Base-by-base conservation (phyloP, 1,140 invertebrate genomes). In the Apocrypta bakeri region DNA sequence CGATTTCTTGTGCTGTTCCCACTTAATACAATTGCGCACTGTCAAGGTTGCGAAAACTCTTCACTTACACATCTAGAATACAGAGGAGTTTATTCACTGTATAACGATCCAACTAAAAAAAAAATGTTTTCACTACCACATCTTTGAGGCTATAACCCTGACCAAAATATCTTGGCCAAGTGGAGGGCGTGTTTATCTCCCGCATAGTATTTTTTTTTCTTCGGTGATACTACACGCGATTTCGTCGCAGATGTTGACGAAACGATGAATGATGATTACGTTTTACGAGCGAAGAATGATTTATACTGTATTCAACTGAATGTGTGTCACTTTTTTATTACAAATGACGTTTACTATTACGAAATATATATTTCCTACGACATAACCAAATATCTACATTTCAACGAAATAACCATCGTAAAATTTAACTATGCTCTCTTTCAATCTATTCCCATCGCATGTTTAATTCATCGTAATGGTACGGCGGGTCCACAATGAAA, bases 101-200 rank as follows among this genome's bases (percentile, higher is more conserved):
- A n/a, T 9, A 37, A 37, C 33, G 40, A 12, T 1, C 1, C 48
- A 56, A 6, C 48, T 56, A 56, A 56, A 56, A 6, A n/a, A 21
- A 56, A 17, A 56, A 56, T 56, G 14, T 56, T 56, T 56, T 56
- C 48, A 56, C n/a, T 56, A 21, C 48, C 17, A 21, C 17, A 6
- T 37, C 31, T 3, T 33, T 31, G 21, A 31, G 17, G 21, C 71
- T 37, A 42, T n/a, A n/a, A 73, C 71, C 71, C 71, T 73, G 71
- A 42, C 71, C 37, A 73, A 42, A 73, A 73, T 73, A 40, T 73
- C 37, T 73, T 31, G 48, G 48, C 48, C 48, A 21, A 21, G 48
- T 56, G 21, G 48, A 21, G n/a, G 48, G 17, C 48, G 21, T 6
- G 17, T 4, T 6, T 17, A 21, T 56, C 48, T 4, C 8, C 21